These are phyloP conservation scores for Antechinus flavipes DNA, from an alignment of 2,113 vertebrate genomes.

Conservation along the genomic window DNA sequence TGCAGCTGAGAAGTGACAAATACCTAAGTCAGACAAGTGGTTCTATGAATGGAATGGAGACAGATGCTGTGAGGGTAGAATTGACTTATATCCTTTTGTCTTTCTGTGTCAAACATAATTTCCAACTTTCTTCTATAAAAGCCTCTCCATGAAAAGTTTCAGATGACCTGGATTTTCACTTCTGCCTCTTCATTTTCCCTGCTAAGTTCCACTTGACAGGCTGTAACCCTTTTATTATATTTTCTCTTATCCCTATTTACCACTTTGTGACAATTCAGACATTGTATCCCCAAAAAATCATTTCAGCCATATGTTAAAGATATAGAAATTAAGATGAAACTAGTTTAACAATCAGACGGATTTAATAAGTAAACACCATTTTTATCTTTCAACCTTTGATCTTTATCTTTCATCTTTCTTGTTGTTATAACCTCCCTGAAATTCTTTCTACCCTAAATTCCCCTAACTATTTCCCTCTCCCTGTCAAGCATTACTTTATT, in stretches of 20 bases:
- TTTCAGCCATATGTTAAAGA: not conserved
- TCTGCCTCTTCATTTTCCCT: not conserved
- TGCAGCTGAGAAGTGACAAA: not conserved
- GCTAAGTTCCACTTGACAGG: not conserved
- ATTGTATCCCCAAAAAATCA: not conserved
- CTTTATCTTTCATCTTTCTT: slow-evolving; percentile 35
- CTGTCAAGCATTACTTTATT: not conserved
- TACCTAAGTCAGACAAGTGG: not conserved
- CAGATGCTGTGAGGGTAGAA: not conserved
- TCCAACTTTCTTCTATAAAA: not conserved
- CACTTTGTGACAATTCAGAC: not conserved
- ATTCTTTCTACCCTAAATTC: not conserved
- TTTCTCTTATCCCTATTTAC: not conserved
- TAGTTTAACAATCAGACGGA: not conserved
- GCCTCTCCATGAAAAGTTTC: not conserved
- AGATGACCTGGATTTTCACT: not conserved
- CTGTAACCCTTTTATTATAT: not conserved
- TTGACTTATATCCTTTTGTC: not conserved
- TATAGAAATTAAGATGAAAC: accelerated
- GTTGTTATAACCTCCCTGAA: not conserved
- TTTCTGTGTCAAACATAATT: not conserved
- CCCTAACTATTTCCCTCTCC: slow-evolving; percentile 9
- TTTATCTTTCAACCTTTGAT: not conserved
- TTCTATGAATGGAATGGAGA: not conserved
- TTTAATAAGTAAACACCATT: not conserved